Conservation (phyloP, 2,113 vertebrate species). For the Hippocampus zosterae region DNA sequence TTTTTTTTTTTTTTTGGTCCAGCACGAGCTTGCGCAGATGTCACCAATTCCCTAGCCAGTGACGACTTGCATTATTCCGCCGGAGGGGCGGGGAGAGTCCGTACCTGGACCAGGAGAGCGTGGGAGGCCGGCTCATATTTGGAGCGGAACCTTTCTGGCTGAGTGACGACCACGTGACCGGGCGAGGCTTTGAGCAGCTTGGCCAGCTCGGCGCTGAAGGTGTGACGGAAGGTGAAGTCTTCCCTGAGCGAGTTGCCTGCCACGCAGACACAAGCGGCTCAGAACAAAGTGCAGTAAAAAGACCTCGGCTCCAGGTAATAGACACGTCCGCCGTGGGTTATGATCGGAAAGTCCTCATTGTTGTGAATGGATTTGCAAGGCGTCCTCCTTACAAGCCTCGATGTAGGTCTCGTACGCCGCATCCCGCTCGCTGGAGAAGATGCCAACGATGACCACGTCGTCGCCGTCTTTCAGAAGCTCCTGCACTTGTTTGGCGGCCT, state of each 20-base stretch:
- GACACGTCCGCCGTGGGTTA: background rate
- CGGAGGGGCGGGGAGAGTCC: too few species aligned
- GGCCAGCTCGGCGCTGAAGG: conserved; percentile 81
- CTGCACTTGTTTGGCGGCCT: conserved; percentile 84
- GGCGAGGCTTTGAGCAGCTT: conserved; percentile 80
- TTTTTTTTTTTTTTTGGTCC: too few species aligned
- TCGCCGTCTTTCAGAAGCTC: conserved; percentile 89
- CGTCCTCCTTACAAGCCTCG: conserved; percentile 80
- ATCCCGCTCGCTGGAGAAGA: conserved; percentile 81
- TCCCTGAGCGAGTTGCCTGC: conserved; percentile 87
- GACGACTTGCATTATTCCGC: background rate
- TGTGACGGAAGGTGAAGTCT: conserved; percentile 89
- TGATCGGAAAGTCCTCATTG: too few species aligned
- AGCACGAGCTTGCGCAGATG: too few species aligned
- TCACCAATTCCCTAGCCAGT: too few species aligned
- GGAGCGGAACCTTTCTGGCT: conserved; percentile 91
- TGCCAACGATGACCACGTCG: conserved; percentile 83
- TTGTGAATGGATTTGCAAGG: too few species aligned
- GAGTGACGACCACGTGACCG: conserved; percentile 80
- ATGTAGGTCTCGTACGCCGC: conserved; percentile 80
- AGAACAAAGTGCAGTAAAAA: background rate
- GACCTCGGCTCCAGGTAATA: background rate
- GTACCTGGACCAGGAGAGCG: conserved; percentile 78
- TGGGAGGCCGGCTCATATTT: conserved; percentile 78
- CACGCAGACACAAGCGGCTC: background rate